phyloP scores from a whole-genome alignment of 2,113 vertebrate genomes.

The Ciconia stormi region DNA sequence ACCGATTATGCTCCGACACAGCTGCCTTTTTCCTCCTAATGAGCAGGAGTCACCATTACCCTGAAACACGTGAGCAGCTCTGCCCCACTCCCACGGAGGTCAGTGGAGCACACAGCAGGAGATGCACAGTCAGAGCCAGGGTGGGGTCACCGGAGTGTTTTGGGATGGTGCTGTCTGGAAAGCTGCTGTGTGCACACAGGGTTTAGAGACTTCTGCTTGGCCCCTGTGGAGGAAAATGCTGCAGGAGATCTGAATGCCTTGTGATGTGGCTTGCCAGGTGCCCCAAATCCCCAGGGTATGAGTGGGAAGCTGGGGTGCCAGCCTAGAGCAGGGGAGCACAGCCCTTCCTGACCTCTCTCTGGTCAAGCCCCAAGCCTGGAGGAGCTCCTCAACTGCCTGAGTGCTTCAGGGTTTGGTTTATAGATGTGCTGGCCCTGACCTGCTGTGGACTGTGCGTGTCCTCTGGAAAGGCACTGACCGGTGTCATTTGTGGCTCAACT shows the following conservation, averaged over 20 bases:
- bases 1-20: rapidly evolving
- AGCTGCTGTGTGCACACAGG: background rate
- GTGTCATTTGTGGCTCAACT: background rate
- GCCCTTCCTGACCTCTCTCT: background rate
- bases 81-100: background rate
- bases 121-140: background rate
- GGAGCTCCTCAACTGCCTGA: background rate
- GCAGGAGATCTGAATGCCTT: background rate
- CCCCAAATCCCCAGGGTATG: background rate
- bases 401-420: background rate
- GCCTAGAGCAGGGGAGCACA: background rate
- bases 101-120: background rate
- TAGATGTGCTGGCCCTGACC: background rate
- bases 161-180: background rate
- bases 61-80: background rate
- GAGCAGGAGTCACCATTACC: background rate
- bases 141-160: background rate
- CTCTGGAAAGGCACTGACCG: rapidly evolving
- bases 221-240: background rate
- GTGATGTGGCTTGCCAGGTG: background rate
- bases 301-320: background rate
- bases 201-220: background rate
- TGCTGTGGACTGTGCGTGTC: rapidly evolving
- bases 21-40: background rate
- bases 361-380: background rate